phyloP scores from a whole-genome alignment of 2,888 invertebrate genomes.

The Heteromurus nitidus region DNA sequence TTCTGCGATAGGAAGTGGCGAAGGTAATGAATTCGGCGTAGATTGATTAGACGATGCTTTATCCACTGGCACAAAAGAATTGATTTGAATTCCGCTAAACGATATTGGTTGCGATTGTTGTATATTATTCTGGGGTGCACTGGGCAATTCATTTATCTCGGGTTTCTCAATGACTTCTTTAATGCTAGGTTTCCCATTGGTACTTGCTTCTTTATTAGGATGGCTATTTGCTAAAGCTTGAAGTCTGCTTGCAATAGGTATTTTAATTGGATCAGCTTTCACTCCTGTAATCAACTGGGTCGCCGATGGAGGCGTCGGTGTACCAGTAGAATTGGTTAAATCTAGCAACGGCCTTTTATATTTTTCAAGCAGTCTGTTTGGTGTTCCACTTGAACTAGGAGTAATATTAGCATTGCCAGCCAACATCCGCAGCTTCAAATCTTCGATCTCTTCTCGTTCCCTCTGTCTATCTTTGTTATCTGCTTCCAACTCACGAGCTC shows the following conservation, averaged over 20 bases:
- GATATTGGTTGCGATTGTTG: slow-evolving; percentile 54
- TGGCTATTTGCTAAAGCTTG: slow-evolving; percentile 69
- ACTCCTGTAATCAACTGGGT: slow-evolving; percentile 63
- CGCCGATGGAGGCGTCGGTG: slow-evolving; percentile 56
- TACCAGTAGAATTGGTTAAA: slow-evolving; percentile 57
- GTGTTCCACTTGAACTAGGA: slow-evolving; percentile 76
- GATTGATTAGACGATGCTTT: slow-evolving; percentile 69
- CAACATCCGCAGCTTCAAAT: slow-evolving; percentile 84
- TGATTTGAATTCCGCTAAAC: slow-evolving; percentile 67
- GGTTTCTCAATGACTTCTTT: slow-evolving; percentile 30
- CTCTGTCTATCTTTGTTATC: slow-evolving; percentile 93
- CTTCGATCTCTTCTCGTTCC: slow-evolving; percentile 91
- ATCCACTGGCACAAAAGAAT: slow-evolving; percentile 66
- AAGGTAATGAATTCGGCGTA: slow-evolving; percentile 69
- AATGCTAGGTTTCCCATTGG: not conserved
- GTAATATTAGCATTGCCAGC: slow-evolving; percentile 75
- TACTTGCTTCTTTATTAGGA: slow-evolving; percentile 13
- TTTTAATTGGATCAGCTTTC: slow-evolving; percentile 66
- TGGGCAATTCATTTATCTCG: slow-evolving; percentile 22
- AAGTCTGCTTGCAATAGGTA: slow-evolving; percentile 69
- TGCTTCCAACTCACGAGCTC: slow-evolving; percentile 93
- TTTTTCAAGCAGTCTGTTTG: slow-evolving; percentile 76
- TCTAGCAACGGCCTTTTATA: slow-evolving; percentile 71
- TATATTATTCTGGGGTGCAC: slow-evolving; percentile 20
- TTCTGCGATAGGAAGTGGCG: slow-evolving; percentile 62